phyloP scores from a whole-genome alignment of 2,888 invertebrate genomes.

The Empis livida region DNA sequence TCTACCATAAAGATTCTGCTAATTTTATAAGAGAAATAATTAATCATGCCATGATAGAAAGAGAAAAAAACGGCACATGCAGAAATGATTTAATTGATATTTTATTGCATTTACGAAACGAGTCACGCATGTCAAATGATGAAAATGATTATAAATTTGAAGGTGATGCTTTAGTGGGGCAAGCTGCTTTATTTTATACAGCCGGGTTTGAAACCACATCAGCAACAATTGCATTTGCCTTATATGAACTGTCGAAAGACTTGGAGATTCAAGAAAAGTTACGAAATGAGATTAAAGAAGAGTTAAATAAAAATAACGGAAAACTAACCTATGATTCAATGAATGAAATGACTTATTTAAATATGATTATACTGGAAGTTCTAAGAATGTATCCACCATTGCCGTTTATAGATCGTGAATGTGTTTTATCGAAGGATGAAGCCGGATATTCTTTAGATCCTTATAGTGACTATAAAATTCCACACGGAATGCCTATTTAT shows the following conservation, averaged over 20 bases:
- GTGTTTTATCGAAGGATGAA: constrained; percentile 16
- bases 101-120: constrained; percentile 33
- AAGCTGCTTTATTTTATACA: constrained; percentile 33
- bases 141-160: constrained; percentile 18
- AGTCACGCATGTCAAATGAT: constrained; percentile 24
- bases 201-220: constrained; percentile 35
- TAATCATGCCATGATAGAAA: constrained; percentile 32
- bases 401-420: constrained; percentile 31
- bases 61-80: constrained; percentile 29
- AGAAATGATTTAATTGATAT: constrained; percentile 40
- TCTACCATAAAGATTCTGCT: constrained; percentile 16
- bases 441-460: constrained; percentile 23
- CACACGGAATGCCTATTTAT: constrained; percentile 29
- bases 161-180: constrained; percentile 30
- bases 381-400: constrained; percentile 32
- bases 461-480: constrained; percentile 20
- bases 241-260: constrained; percentile 34
- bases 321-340: constrained; percentile 32
- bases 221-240: constrained; percentile 35
- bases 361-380: constrained; percentile 31
- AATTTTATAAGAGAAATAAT: constrained; percentile 34
- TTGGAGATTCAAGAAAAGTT: constrained; percentile 33
- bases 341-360: constrained; percentile 34
- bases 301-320: constrained; percentile 26
- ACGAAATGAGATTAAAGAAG: constrained; percentile 33